Evolutionary conservation across 2,113 vertebrate genomes (phyloP).

Genomic region (Scolopax mira): DNA sequence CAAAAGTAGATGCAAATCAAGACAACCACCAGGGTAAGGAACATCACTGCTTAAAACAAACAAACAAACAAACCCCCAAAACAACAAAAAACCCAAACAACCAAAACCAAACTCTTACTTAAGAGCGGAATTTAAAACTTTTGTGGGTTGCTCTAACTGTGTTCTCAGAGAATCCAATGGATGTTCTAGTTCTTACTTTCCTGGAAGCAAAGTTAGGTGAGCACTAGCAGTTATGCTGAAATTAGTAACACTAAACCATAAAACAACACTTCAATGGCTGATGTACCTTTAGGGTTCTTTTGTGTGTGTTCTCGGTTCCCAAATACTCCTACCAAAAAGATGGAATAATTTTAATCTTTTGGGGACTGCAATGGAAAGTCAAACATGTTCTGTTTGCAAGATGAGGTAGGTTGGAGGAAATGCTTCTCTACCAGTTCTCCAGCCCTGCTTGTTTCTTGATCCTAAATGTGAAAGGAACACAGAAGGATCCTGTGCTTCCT

Average conservation of each 20-base stretch:
- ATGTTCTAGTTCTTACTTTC: neutral
- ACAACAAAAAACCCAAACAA: too few relatives aligned
- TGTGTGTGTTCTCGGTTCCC: neutral
- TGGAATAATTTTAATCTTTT: neutral
- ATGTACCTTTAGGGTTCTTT: neutral
- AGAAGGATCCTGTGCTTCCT: neutral
- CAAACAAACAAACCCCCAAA: too few relatives aligned
- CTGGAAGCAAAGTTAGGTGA: neutral
- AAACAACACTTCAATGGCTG: neutral
- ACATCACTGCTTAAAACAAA: neutral
- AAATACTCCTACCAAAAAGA: neutral
- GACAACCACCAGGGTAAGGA: constrained; percentile 64
- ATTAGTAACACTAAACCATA: neutral
- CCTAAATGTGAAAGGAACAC: neutral
- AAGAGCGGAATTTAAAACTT: neutral
- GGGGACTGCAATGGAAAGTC: neutral
- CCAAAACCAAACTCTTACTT: neutral
- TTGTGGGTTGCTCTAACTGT: neutral
- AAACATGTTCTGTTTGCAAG: fast-evolving
- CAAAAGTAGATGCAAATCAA: constrained; percentile 69
- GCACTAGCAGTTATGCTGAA: neutral
- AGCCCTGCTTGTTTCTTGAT: neutral
- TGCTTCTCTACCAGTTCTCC: neutral
- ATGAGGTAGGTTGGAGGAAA: neutral
- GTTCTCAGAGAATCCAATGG: neutral